Conservation (phyloP, 2,888 invertebrate genomes). For the Drosophila neonasuta region DNA sequence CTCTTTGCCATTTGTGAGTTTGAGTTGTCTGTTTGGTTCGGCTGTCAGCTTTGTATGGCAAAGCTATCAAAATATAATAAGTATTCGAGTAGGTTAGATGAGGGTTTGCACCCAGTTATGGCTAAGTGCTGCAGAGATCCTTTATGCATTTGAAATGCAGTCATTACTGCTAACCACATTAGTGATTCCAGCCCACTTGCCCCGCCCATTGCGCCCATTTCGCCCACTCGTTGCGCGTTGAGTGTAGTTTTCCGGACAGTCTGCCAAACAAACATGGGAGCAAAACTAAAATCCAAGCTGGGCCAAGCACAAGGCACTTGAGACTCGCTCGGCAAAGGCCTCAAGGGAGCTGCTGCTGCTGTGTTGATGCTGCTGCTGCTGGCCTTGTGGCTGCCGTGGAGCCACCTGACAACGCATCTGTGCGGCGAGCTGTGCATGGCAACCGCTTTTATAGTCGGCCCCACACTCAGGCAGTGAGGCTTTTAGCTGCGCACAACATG, state of each 20-base stretch:
- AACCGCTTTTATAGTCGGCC: slow-evolving; percentile 71
- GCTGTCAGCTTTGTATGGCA: neutral
- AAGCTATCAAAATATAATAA: slow-evolving; percentile 35
- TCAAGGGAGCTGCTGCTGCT: slow-evolving; percentile 25
- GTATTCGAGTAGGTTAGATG: slow-evolving; percentile 9
- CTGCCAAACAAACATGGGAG: slow-evolving; percentile 30
- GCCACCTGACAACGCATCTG: slow-evolving; percentile 72
- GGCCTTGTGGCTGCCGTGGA: slow-evolving; percentile 51
- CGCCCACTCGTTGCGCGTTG: slow-evolving; percentile 2
- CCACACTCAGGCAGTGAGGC: slow-evolving; percentile 27
- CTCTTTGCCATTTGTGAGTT: neutral
- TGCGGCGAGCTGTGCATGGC: slow-evolving; percentile 65
- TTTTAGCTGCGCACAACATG: slow-evolving; percentile 70
- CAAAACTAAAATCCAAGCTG: slow-evolving; percentile 44
- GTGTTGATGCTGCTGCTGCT: slow-evolving; percentile 13
- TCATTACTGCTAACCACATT: slow-evolving; percentile 61
- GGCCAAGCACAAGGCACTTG: slow-evolving; percentile 48
- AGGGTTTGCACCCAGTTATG: slow-evolving; percentile 20
- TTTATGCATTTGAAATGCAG: slow-evolving; percentile 57
- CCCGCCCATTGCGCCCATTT: neutral
- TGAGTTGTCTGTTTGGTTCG: neutral
- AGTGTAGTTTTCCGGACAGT: slow-evolving; percentile 32
- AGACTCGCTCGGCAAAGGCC: slow-evolving; percentile 38
- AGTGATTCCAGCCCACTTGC: slow-evolving; percentile 27
- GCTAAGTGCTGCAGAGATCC: slow-evolving; percentile 51